Conservation (phyloP, 1,140 invertebrate species). For the Drosophila nikananu region DNA sequence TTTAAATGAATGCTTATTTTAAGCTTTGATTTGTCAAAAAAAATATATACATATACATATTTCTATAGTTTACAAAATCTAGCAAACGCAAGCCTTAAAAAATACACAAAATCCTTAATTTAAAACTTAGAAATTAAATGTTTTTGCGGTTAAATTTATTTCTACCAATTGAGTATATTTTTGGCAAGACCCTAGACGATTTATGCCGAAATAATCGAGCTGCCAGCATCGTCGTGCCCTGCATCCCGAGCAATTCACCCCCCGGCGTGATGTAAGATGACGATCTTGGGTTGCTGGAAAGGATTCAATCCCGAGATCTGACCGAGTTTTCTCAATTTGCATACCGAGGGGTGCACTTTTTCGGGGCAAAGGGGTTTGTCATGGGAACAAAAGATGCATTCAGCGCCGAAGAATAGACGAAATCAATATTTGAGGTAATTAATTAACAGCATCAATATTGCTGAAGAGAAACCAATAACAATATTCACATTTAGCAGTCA, state of each 20-base stretch:
- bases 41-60: no score
- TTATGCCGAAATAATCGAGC: constrained; percentile 58
- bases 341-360: constrained; percentile 50
- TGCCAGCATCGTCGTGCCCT: constrained; percentile 27
- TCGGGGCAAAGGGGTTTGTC: constrained; percentile 59
- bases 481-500: constrained; percentile 77
- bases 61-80: no score
- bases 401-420: constrained; percentile 63
- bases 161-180: constrained; percentile 14
- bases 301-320: constrained; percentile 48
- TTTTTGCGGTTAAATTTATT: constrained; percentile 43
- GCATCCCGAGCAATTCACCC: constrained; percentile 59
- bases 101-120: not conserved
- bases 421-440: constrained; percentile 84
- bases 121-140: not conserved
- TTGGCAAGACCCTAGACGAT: constrained; percentile 30
- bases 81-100: no score
- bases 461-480: constrained; percentile 52
- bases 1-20: no score
- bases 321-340: constrained; percentile 63
- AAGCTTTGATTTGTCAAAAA: no score
- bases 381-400: constrained; percentile 80
- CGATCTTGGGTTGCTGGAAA: constrained; percentile 25
- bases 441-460: constrained; percentile 77
- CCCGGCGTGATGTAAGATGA: constrained; percentile 44